Percentiles rank a stretch among this genome's conserved stretches.
These are phyloP conservation scores for Aplocera efformata DNA, from an alignment of 2,888 invertebrate genomes.

Conservation along the genomic window DNA sequence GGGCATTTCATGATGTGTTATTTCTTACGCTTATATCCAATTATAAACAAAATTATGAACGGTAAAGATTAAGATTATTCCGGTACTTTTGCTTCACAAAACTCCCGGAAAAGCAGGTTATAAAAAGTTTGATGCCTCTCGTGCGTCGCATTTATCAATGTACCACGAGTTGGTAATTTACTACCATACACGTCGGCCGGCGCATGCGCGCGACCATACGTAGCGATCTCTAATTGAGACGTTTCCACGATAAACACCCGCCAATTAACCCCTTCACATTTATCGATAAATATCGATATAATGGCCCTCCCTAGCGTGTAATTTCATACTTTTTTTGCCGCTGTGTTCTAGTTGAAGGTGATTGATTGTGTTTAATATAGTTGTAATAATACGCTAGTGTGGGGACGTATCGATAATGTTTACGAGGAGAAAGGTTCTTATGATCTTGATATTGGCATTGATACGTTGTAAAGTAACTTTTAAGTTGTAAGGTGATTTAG, in stretches of 20 bases:
- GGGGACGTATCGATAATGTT: slow-evolving; percentile 19
- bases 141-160: slow-evolving; percentile 34
- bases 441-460: background rate
- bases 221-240: slow-evolving; percentile 51
- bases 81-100: background rate
- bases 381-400: slow-evolving; percentile 19
- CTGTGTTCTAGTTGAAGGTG: slow-evolving; percentile 43
- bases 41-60: too few relatives aligned
- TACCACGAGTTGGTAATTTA: slow-evolving; percentile 31
- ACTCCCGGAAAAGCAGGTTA: slow-evolving; percentile 12
- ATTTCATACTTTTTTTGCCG: slow-evolving; percentile 47
- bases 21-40: too few relatives aligned
- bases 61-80: background rate
- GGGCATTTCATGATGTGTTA: background rate
- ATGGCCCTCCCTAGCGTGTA: slow-evolving; percentile 42
- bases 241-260: slow-evolving; percentile 48
- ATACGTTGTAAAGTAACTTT: too few relatives aligned
- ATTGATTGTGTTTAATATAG: slow-evolving; percentile 34
- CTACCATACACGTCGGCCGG: slow-evolving; percentile 24
- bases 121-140: slow-evolving; percentile 13
- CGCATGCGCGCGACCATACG: slow-evolving; percentile 22
- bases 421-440: slow-evolving; percentile 4
- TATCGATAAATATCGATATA: slow-evolving; percentile 28
- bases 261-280: slow-evolving; percentile 43
- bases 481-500: too few relatives aligned